Base-by-base conservation (phyloP, 2,797 vertebrate genomes). In the Poeciliopsis gracilis region DNA sequence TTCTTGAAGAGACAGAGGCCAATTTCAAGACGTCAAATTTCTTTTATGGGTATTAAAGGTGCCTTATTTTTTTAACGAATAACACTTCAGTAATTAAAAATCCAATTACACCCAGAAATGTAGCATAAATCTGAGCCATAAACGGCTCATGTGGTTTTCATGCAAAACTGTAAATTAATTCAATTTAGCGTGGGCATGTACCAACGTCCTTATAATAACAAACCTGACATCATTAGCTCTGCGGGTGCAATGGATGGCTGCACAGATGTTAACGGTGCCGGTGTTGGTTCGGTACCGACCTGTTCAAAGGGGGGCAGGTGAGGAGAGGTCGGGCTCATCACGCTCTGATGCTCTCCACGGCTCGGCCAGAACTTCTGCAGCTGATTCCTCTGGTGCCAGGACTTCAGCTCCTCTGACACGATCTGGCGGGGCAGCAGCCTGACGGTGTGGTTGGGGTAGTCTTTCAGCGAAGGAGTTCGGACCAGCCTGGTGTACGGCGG, bases 331-430 rank as follows among this genome's bases (percentile, higher is more conserved):
- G 95, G 89, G 77, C 93, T 95, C 25, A 81, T 93, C 23, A 95
- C 30, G 1, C 91, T 88, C 36, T 95, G 96, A 75, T 95, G 93
- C 75, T 97, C 95, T 45, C 93, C 70, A 0, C 94, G 93, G 79
- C 84, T 86, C 0, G 94, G 92, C 28, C 89, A 86, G 0, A 91
- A 71, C 79, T 91, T 94, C 11, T 94, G 93, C 43, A 94, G 77
- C 46, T 95, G 95, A 74, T 95, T 95, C 43, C 96, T 94, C 87
- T 97, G 95, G 4, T 97, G 97, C 97, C 97, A 98, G 16, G 94
- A 95, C 90, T 95, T 96, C 51, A 98, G 93, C 89, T 98, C 97
- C 82, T 97, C 96, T 0, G 95, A 96, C n/a, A 98, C 96, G 0
- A 96, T 94, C 9, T 97, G 95, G 55, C 94, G 93, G 70, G 96